A percentile compares a stretch with the other conserved stretches of the same genome.
Evolutionary conservation across 2,888 invertebrate genomes (phyloP).

Genomic region (Salpingus planirostris): DNA sequence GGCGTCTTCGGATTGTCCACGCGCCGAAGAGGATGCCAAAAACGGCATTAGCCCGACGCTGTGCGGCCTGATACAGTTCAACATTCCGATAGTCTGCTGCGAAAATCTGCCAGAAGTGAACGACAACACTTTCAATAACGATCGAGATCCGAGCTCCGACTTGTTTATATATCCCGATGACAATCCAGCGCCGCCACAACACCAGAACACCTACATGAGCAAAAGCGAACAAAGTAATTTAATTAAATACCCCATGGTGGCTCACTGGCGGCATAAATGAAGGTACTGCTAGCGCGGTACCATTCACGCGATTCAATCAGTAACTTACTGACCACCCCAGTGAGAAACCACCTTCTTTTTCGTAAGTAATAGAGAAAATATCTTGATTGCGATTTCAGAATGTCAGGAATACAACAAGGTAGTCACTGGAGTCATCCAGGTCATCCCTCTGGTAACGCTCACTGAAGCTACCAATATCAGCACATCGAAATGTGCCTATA

Average conservation of each 20-base stretch:
- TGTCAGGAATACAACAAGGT: constrained; percentile 48
- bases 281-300: no score
- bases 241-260: neutral
- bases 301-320: no score
- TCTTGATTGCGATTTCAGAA: constrained; percentile 36
- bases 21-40: constrained; percentile 28
- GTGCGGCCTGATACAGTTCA: constrained; percentile 29
- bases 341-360: no score
- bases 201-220: no score
- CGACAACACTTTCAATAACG: constrained; percentile 12
- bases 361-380: constrained; percentile 1
- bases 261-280: neutral
- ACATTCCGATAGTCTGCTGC: constrained; percentile 33
- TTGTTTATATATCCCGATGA: constrained; percentile 14
- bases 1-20: constrained; percentile 27
- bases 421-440: constrained; percentile 44
- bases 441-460: constrained; percentile 46
- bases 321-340: no score
- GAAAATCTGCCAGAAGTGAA: no score
- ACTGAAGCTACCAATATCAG: constrained; percentile 42
- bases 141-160: constrained; percentile 15
- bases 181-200: constrained; percentile 1
- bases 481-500: constrained; percentile 45
- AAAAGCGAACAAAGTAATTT: constrained; percentile 32
- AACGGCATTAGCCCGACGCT: constrained; percentile 28